These are phyloP conservation scores for Amblyornis subalaris DNA, from an alignment of 2,113 vertebrate species.

Conservation along the genomic window DNA sequence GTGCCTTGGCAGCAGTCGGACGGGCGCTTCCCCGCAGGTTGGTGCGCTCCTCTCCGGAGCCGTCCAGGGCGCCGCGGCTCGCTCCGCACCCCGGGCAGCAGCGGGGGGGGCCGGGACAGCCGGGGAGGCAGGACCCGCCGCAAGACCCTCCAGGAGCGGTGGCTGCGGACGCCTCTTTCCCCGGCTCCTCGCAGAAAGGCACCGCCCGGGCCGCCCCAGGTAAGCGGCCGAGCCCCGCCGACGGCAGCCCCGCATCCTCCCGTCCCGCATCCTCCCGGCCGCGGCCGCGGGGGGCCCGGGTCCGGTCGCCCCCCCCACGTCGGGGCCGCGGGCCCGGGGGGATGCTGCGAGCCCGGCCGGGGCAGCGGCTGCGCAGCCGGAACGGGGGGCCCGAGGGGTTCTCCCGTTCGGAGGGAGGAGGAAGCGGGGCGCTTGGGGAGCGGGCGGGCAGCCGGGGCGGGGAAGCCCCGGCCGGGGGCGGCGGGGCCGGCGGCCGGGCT, in stretches of 20 bases:
- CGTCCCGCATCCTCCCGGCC: background rate
- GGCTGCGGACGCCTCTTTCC: background rate
- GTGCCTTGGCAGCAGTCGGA: conserved; percentile 28
- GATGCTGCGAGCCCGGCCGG: background rate
- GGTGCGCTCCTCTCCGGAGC: background rate
- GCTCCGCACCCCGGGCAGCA: background rate
- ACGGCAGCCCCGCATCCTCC: background rate
- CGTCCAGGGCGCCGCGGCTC: background rate
- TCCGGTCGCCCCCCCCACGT: background rate
- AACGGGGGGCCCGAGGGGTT: background rate
- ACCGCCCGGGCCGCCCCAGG: background rate
- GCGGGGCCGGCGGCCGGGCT: background rate
- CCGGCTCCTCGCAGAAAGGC: background rate
- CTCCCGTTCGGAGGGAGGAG: background rate
- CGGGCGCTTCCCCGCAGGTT: conserved; percentile 26
- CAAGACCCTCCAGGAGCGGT: background rate
- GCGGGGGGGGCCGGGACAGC: background rate
- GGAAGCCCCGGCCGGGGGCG: background rate
- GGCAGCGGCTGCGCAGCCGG: background rate
- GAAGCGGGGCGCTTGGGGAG: background rate
- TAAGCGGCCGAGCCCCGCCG: background rate
- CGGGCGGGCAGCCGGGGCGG: background rate
- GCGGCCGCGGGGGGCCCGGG: background rate
- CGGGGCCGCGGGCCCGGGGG: background rate
- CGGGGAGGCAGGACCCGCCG: background rate